These are phyloP conservation scores for Drosophila guanche DNA, from an alignment of 1,140 invertebrate genomes.

Conservation along the genomic window DNA sequence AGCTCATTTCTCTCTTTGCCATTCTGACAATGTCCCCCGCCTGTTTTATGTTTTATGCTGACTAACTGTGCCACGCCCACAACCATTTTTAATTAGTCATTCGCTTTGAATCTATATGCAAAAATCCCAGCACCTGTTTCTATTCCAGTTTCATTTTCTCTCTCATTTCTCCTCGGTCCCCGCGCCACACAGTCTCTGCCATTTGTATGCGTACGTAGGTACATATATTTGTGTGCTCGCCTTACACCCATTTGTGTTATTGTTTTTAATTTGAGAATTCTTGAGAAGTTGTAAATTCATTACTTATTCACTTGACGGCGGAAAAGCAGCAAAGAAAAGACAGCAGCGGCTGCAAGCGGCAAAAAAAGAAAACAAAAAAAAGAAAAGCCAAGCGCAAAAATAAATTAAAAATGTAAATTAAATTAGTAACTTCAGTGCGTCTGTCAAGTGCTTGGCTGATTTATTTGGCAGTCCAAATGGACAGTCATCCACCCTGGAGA, in stretches of 20 bases:
- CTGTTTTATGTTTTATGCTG: constrained; percentile 55
- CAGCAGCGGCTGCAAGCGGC: background rate
- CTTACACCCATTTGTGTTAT: constrained; percentile 71
- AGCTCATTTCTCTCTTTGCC: background rate
- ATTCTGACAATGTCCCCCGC: constrained; percentile 1
- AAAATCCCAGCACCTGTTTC: constrained; percentile 68
- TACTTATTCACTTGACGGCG: constrained; percentile 80
- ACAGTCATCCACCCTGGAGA: constrained; percentile 20
- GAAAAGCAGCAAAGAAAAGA: constrained; percentile 31
- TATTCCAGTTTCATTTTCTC: constrained; percentile 43
- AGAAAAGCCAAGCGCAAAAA: constrained; percentile 54
- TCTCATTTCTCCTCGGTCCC: constrained; percentile 45
- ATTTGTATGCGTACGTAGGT: constrained; percentile 19
- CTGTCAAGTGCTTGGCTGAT: constrained; percentile 79
- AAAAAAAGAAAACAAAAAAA: constrained; percentile 4
- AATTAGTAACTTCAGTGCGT: constrained; percentile 82
- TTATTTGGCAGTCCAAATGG: constrained; percentile 69
- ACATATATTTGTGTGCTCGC: constrained; percentile 7
- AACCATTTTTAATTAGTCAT: constrained; percentile 80
- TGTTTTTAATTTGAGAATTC: constrained; percentile 82
- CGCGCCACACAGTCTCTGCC: constrained; percentile 38
- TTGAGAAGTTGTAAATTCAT: constrained; percentile 82
- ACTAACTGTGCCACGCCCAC: constrained; percentile 69
- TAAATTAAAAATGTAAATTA: constrained; percentile 83
- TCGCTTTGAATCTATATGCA: constrained; percentile 71